Evolutionary conservation across 2,888 invertebrate genomes (phyloP), one percentile per base, ranked within the genome.

Genomic region (Argynnis bischoffii): DNA sequence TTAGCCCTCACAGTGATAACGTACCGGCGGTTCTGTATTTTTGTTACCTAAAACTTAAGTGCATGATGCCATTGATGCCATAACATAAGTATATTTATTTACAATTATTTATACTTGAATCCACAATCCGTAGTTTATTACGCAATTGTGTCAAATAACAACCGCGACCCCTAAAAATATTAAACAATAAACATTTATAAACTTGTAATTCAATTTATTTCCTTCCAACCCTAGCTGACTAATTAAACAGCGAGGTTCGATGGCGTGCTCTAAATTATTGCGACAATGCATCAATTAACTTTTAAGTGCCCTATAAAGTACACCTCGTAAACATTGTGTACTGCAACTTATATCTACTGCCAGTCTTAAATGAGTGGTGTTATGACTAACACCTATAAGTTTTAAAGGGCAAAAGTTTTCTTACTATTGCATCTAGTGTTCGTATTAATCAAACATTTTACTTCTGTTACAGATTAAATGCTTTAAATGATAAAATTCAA

Each of bases 201-300:
- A 53, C 31, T 15, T 16, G 5, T 35, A 18, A 21, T 35, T 31
- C 15, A 51, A 26, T 55, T 35, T 41, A 41, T 41, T 41, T 41
- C 35, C 48, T 63, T 63, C 50, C 70, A 68, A 18, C 72, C 72
- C 67, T 69, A 61, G 26, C 56, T 63, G 69, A 75, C 76, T 79
- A 79, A 80, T 80, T 77, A 78, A 78, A 75, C 74, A 73, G 72
- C 71, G 69, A 70, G 69, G 75, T 76, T 75, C 70, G 74, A 75
- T 69, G 70, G 75, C 74, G 79, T 69, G 75, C 72, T 71, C 74
- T 76, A 78, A 76, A 74, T 78, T 78, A 79, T 77, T 72, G 78
- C 74, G 79, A 77, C 79, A 77, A 76, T 75, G 77, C 77, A 77
- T 77, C 77, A 79, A 80, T 79, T 79, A 77, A 73, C 76, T 75